phyloP scores from a whole-genome alignment of 30 jellyfish, hydroid and myxozoan genomes.

The Aurelia coerulea region DNA sequence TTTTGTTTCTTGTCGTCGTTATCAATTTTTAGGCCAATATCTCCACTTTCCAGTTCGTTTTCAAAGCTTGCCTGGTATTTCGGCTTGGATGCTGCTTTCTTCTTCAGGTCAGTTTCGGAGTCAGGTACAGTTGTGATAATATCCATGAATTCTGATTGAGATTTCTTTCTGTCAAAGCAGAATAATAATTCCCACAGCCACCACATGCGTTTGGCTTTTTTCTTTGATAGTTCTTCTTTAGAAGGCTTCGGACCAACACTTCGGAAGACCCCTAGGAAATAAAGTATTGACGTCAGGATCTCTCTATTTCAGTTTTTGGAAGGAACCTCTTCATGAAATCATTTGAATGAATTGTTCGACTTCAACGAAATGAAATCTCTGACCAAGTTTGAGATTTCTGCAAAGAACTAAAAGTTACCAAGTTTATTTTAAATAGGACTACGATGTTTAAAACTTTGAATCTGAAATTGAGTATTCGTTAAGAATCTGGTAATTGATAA shows the following conservation, averaged over 20 bases:
- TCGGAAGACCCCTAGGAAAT: constrained; percentile 79
- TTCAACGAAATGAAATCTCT: too few species aligned
- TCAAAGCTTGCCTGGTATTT: constrained; percentile 26
- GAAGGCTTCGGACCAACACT: constrained; percentile 93
- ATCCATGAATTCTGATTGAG: constrained; percentile 77
- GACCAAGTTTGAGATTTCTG: too few species aligned
- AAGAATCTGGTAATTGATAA: too few species aligned
- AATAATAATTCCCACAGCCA: constrained; percentile 80
- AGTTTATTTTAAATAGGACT: too few species aligned
- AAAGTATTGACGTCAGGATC: background rate
- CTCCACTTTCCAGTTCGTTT: constrained; percentile 55
- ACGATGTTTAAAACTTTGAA: too few species aligned
- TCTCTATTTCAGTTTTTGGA: too few species aligned
- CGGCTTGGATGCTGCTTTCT: constrained; percentile 35
- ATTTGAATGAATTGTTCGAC: too few species aligned
- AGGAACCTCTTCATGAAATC: too few species aligned
- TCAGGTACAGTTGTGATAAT: constrained; percentile 77
- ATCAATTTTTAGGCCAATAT: constrained; percentile 82
- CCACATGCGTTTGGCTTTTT: constrained; percentile 74
- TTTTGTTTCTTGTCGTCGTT: constrained; percentile 50
- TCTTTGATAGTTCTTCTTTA: constrained; percentile 71
- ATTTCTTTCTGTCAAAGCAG: constrained; percentile 75
- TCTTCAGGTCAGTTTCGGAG: constrained; percentile 57
- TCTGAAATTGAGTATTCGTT: too few species aligned
- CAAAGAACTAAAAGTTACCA: too few species aligned